Percentiles rank a stretch among this genome's conserved stretches.
Evolutionary conservation across 2,888 invertebrate genomes (phyloP).

Genomic region (Formica aserva): DNA sequence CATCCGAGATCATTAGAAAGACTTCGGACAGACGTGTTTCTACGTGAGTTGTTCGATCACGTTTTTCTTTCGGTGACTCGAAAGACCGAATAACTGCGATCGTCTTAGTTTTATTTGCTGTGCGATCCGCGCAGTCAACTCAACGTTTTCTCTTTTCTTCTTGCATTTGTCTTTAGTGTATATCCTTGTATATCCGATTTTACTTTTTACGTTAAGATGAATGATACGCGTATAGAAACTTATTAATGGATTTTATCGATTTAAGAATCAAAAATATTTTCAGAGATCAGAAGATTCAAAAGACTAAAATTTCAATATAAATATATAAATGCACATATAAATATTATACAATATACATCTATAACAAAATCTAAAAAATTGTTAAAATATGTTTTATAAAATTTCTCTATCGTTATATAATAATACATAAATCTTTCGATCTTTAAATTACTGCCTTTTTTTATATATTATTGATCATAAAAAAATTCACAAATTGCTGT

Average conservation of each 20-base stretch:
- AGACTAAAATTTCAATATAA: neutral
- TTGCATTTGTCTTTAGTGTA: constrained; percentile 28
- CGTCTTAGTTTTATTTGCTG: constrained; percentile 34
- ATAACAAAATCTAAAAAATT: neutral
- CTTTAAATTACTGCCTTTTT: neutral
- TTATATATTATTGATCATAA: neutral
- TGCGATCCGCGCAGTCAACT: constrained; percentile 17
- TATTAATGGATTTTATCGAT: constrained; percentile 15
- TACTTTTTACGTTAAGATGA: constrained; percentile 29
- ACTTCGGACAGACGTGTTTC: constrained; percentile 30
- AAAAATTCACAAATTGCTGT: neutral
- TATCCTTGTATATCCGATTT: neutral
- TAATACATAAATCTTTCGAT: neutral
- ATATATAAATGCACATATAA: neutral
- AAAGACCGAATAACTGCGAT: constrained; percentile 7
- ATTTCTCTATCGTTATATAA: neutral
- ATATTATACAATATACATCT: neutral
- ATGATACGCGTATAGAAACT: constrained; percentile 12
- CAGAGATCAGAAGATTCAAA: neutral
- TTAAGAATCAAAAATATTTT: neutral
- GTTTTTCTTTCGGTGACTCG: constrained; percentile 32
- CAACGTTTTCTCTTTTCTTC: constrained; percentile 13
- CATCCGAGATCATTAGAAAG: constrained; percentile 15
- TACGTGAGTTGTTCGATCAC: constrained; percentile 36
- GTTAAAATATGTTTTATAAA: neutral